Evolutionary conservation across 2,113 vertebrate genomes (phyloP).

Genomic region (Petaurus breviceps): DNA sequence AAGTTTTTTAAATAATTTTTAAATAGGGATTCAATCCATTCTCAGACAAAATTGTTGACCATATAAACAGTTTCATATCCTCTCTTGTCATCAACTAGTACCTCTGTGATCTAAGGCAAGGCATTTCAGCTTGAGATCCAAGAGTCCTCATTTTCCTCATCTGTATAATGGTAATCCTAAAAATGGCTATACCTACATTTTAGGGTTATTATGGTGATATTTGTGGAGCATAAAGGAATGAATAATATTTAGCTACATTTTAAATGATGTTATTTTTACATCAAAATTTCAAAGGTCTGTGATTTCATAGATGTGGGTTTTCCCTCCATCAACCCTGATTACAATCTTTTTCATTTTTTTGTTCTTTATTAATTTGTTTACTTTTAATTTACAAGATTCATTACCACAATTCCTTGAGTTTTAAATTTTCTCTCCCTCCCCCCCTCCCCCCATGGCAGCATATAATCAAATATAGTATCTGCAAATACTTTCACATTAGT

Average conservation of each 20-base stretch:
- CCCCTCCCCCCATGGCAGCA: too few species aligned
- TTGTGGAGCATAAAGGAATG: neutral
- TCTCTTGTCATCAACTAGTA: fast-evolving
- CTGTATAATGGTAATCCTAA: neutral
- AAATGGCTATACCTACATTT: neutral
- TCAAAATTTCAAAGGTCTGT: neutral
- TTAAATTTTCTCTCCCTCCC: too few species aligned
- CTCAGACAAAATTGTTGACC: fast-evolving
- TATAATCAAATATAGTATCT: too few species aligned
- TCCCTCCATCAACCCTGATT: neutral
- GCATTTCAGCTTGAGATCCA: neutral
- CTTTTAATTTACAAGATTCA: too few species aligned
- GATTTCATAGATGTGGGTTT: neutral
- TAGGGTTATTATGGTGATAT: neutral
- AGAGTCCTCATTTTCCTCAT: neutral
- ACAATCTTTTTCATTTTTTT: neutral
- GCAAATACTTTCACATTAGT: too few species aligned
- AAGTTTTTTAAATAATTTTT: too few species aligned
- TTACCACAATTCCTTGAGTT: too few species aligned
- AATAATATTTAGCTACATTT: neutral
- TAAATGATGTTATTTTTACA: neutral
- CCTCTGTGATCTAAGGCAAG: neutral
- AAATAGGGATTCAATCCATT: neutral
- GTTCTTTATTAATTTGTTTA: too few species aligned
- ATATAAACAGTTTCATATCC: neutral